Evolutionary conservation across 2,888 invertebrate species (phyloP), one percentile per base, ranked within the genome.

Genomic region (Bhutanitis thaidina): DNA sequence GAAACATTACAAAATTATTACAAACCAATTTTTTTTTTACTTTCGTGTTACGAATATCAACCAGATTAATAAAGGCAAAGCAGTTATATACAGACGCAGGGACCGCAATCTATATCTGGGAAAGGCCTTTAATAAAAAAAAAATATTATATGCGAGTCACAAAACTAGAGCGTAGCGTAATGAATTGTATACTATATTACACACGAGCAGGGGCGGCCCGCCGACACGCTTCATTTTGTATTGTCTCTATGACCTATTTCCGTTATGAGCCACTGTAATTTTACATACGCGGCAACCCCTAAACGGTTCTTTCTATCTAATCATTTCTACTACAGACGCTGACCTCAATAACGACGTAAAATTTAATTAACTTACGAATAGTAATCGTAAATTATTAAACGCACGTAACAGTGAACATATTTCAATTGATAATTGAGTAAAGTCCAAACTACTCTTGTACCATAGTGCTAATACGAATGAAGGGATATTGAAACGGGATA

Each of bases 221-320:
- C 64, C 64, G n/a, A n/a, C n/a, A 61, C 62, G 63, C 69, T 65
- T 66, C 71, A 69, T 67, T 69, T 65, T 61, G 67, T 70, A 74
- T 82, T 84, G 82, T 82, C 78, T 76, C 62, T 65, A 67, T 80
- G 84, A 84, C 85, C 85, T 73, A 84, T 74, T 79, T 84, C 70
- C 76, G 64, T 46, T 56, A 52, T 46, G 52, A 60, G 43, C 20
- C 43, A 53, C 35, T 43, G 38, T 43, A 48, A 47, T 52, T 55
- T 47, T 14, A 41, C 35, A 12, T 38, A 35, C 35, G 9, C 32
- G 37, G 32, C 38, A 47, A 32, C 46, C 32, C 34, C 13, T 32
- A 52, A 46, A 37, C 14, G 25, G 14, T 40, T 20, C 36, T 30
- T 46, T 32, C 37, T 16, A 1, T 10, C 38, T 35, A 40, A 35